A percentile compares a stretch with the other conserved stretches of the same genome.
Evolutionary conservation across 2,113 vertebrate genomes (phyloP).

Genomic region (Lutjanus erythropterus): DNA sequence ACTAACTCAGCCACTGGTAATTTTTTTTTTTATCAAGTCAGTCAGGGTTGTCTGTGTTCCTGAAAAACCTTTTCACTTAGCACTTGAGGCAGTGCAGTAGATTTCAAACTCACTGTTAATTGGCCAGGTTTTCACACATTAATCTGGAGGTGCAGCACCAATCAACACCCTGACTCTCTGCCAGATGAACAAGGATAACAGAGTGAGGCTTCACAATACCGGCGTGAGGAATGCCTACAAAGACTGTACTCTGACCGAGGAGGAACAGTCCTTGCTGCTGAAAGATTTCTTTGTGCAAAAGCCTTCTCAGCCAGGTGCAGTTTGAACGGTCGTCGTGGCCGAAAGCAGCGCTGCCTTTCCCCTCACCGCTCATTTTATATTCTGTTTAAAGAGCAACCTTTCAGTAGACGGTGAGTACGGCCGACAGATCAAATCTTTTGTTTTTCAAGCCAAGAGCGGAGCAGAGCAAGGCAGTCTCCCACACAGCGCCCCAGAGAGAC

Average conservation of each 20-base stretch:
- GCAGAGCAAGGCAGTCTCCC: slow-evolving; percentile 33
- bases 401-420: slow-evolving; percentile 15
- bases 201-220: not conserved
- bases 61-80: not conserved
- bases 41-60: not conserved
- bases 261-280: slow-evolving; percentile 11
- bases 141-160: slow-evolving; percentile 31
- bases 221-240: not conserved
- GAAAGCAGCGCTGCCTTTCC: not conserved
- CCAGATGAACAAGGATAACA: slow-evolving; percentile 8
- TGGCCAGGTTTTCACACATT: slow-evolving; percentile 40
- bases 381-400: slow-evolving; percentile 40
- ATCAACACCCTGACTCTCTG: slow-evolving; percentile 60
- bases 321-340: not conserved
- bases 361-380: slow-evolving; percentile 24
- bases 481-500: slow-evolving; percentile 37
- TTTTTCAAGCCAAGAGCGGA: slow-evolving; percentile 25
- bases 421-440: slow-evolving; percentile 34
- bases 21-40: too few relatives aligned
- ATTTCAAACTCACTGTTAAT: slow-evolving; percentile 41
- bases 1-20: too few relatives aligned
- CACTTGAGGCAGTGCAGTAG: not conserved
- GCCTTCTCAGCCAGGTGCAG: slow-evolving; percentile 20
- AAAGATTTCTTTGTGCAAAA: slow-evolving; percentile 20
- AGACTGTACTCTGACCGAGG: not conserved